Base-by-base conservation (phyloP, 2,888 invertebrate genomes). In the Drosophila maculinotata region DNA sequence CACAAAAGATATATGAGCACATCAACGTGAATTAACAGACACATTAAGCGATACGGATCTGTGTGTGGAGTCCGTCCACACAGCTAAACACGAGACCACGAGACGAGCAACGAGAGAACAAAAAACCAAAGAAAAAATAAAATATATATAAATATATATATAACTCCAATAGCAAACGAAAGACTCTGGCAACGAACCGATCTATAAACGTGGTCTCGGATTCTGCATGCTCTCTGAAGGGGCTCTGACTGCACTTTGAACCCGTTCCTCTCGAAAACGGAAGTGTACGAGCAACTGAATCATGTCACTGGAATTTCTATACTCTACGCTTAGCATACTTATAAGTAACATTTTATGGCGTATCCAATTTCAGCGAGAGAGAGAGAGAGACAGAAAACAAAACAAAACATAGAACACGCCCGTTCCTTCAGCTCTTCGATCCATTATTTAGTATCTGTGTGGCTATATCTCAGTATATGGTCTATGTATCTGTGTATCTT, bases 21-120 rank as follows among this genome's bases (percentile, higher is more conserved):
- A 82, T 82, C 81, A 83, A 86, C 63, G 83, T 86, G 86, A 87
- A 87, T 86, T 86, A 87, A 83, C 86, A 86, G 83, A 75, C 83
- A 83, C 86, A 79, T 85, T 77, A 83, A 83, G 72, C 76, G 88
- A 88, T 88, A 87, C 66, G 69, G 72, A 85, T 85, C 88, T 79
- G 59, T 57, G 36, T 71, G 60, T 41, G 35, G 44, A 69, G 56
- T 75, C 56, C 63, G 56, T 65, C 66, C 39, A 67, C 45, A 36
- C 17, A 39, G 62, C 54, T 65, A 79, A 76, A 75, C 73, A 74
- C 70, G 67, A 84, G 76, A 80, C 83, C 59, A 65, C 62, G 60
- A 64, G 62, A 64, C 62, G 36, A 59, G 26, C 42, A 33, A 26
- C 44, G 10, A 33, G 15, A 57, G 26, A 45, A 41, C 26, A 41